Evolutionary conservation across 1,140 invertebrate genomes (phyloP).

Genomic region (Drosophila pallidifrons): DNA sequence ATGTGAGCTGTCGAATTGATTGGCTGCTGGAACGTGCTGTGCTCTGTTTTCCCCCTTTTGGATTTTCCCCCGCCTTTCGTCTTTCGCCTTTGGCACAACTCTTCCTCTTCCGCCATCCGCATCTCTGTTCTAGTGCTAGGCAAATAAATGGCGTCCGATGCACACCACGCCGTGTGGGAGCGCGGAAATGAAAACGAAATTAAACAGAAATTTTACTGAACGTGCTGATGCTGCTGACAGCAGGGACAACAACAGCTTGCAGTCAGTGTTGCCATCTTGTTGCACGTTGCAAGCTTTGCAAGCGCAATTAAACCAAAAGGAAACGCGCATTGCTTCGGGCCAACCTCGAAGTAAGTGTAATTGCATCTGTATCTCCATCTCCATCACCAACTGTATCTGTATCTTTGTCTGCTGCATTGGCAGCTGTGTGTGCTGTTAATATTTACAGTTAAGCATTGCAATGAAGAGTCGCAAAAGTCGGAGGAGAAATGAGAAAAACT

Average conservation of each 20-base stretch:
- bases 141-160: constrained; percentile 48
- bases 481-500: not conserved
- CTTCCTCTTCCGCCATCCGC: not conserved
- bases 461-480: not conserved
- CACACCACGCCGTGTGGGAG: constrained; percentile 19
- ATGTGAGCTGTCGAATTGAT: constrained; percentile 69
- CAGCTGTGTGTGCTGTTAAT: constrained; percentile 43
- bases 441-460: constrained; percentile 61
- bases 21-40: constrained; percentile 61
- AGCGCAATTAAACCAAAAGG: constrained; percentile 74
- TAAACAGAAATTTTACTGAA: constrained; percentile 71
- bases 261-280: constrained; percentile 46
- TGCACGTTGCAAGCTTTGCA: constrained; percentile 60
- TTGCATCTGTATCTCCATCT: constrained; percentile 49
- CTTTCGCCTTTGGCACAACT: not conserved
- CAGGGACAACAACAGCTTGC: constrained; percentile 1
- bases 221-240: constrained; percentile 39
- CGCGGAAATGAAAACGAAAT: constrained; percentile 80
- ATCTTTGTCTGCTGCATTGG: constrained; percentile 37
- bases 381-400: constrained; percentile 24
- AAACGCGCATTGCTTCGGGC: constrained; percentile 48
- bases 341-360: constrained; percentile 57
- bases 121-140: constrained; percentile 1
- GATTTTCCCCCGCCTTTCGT: too few species aligned
- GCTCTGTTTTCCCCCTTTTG: not conserved